These are phyloP conservation scores for Taxidea taxus DNA, from an alignment of 2,113 vertebrate species.

Conservation along the genomic window DNA sequence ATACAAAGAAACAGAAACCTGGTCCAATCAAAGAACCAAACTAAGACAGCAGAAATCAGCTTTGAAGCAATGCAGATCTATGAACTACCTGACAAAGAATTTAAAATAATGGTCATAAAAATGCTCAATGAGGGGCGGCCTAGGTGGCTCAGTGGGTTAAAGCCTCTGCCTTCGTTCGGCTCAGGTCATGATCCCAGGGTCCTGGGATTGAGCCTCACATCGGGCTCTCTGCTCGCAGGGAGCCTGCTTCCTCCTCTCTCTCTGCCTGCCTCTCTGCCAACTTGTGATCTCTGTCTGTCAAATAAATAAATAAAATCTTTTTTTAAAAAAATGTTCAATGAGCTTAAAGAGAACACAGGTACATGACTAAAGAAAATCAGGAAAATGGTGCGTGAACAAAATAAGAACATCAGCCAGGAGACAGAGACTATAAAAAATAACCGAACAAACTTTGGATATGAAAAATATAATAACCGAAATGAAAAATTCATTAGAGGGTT, in stretches of 20 bases:
- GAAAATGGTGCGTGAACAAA: not conserved
- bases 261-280: no score
- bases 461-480: not conserved
- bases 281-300: no score
- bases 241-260: no score
- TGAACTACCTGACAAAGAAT: not conserved
- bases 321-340: not conserved
- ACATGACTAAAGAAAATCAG: not conserved
- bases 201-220: no score
- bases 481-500: not conserved
- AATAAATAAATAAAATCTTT: no score
- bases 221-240: no score
- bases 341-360: not conserved
- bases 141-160: no score
- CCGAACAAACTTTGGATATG: not conserved
- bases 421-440: not conserved
- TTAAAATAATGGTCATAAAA: slow-evolving; percentile 7
- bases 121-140: not conserved
- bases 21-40: not conserved
- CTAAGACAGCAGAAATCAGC: not conserved
- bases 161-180: no score
- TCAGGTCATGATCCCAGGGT: no score
- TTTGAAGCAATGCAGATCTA: not conserved
- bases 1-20: not conserved
- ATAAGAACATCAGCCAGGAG: not conserved